Evolutionary conservation across 2,888 invertebrate genomes (phyloP).

Genomic region (Bruchidius siliquastri): DNA sequence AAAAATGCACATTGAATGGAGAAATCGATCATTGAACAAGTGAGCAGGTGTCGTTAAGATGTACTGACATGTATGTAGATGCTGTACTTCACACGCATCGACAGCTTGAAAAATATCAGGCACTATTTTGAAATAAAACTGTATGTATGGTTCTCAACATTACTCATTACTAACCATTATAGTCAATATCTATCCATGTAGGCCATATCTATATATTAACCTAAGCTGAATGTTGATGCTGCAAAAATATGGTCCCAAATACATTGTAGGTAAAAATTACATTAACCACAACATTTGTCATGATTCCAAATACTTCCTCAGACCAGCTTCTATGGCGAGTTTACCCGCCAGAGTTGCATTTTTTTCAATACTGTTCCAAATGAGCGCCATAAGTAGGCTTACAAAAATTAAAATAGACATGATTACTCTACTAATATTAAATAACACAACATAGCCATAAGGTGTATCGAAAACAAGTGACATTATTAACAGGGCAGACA

Average conservation of each 20-base stretch:
- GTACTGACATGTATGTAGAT: no score
- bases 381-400: slow-evolving; percentile 68
- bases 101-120: no score
- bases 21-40: no score
- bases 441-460: slow-evolving; percentile 45
- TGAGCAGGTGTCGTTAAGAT: no score
- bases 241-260: not conserved
- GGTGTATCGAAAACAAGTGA: slow-evolving; percentile 50
- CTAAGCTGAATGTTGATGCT: not conserved
- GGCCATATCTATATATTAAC: not conserved
- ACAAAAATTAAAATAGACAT: slow-evolving; percentile 64
- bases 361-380: slow-evolving; percentile 78
- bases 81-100: no score
- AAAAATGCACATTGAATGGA: no score
- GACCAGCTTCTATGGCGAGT: slow-evolving; percentile 61
- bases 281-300: not conserved
- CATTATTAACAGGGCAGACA: slow-evolving; percentile 51
- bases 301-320: slow-evolving; percentile 23
- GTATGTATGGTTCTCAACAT: no score
- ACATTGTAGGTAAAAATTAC: not conserved
- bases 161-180: no score
- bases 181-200: no score
- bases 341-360: slow-evolving; percentile 75
- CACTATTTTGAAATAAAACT: no score
- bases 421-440: slow-evolving; percentile 58